These are phyloP conservation scores for Onychostruthus taczanowskii DNA, from an alignment of 2,113 vertebrate species.

Conservation along the genomic window DNA sequence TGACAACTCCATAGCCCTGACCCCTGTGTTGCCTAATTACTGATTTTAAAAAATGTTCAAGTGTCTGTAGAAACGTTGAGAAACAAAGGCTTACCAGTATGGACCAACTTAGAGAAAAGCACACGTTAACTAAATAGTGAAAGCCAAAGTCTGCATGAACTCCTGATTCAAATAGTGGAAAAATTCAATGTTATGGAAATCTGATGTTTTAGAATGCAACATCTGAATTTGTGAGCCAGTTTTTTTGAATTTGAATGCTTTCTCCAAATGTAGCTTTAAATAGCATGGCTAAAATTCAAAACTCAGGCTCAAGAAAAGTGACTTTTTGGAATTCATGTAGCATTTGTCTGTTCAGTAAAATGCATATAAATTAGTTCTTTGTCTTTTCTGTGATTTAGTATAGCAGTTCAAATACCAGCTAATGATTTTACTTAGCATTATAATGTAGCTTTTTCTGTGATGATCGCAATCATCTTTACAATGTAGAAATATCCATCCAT, in stretches of 20 bases:
- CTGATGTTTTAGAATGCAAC: background rate
- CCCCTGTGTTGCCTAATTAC: background rate
- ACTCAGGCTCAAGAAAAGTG: background rate
- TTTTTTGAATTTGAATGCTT: background rate
- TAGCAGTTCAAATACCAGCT: background rate
- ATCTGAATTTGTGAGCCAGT: background rate
- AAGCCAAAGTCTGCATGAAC: background rate
- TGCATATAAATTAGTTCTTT: slow-evolving; percentile 22
- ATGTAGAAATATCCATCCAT: background rate
- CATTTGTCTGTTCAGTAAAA: background rate
- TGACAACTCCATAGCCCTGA: background rate
- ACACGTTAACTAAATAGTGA: background rate
- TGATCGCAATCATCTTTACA: background rate
- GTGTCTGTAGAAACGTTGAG: background rate
- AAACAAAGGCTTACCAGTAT: background rate
- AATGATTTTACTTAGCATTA: background rate
- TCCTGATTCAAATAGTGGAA: background rate
- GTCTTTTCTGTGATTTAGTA: background rate
- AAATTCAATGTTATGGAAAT: background rate
- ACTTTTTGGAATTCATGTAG: background rate
- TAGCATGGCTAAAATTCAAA: slow-evolving; percentile 6
- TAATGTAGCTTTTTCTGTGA: slow-evolving; percentile 9
- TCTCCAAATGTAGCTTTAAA: background rate
- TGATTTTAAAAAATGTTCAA: background rate
- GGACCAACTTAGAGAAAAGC: background rate